These are phyloP conservation scores for Cynopterus sphinx DNA, from an alignment of 2,797 vertebrate genomes.

Conservation along the genomic window DNA sequence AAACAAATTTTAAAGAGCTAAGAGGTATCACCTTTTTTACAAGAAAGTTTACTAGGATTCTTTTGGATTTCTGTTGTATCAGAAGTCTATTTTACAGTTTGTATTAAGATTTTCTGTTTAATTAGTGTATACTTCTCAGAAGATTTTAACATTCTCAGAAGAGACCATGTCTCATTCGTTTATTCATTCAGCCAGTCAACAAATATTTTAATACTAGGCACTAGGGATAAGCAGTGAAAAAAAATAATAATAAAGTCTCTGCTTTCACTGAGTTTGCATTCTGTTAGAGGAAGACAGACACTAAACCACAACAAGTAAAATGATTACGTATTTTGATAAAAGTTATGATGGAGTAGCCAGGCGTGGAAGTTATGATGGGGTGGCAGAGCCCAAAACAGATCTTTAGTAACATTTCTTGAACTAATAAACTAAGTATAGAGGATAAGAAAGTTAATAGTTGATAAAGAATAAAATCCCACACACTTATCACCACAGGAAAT, in stretches of 20 bases:
- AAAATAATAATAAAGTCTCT: background rate
- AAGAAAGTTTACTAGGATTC: background rate
- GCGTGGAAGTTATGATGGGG: background rate
- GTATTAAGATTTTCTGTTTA: background rate
- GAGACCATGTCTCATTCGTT: background rate
- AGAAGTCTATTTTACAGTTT: background rate
- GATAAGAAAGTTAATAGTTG: background rate
- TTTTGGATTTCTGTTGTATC: background rate
- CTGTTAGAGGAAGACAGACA: background rate
- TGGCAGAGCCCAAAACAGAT: background rate
- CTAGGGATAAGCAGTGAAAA: background rate
- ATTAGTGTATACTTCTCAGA: background rate
- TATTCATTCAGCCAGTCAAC: background rate
- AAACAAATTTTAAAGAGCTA: background rate
- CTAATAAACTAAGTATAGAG: background rate
- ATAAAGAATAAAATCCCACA: background rate
- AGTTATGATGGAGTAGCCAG: background rate
- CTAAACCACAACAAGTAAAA: background rate
- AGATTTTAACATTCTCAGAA: conserved; percentile 11
- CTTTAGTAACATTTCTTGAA: background rate
- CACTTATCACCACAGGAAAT: background rate
- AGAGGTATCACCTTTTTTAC: background rate
- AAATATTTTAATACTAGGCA: background rate
- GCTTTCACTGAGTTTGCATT: background rate
- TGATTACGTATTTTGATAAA: background rate